Percentiles rank a stretch among this genome's conserved stretches.
These are phyloP conservation scores for Rhagoletis pomonella DNA, from an alignment of 1,140 invertebrate genomes.

Conservation along the genomic window DNA sequence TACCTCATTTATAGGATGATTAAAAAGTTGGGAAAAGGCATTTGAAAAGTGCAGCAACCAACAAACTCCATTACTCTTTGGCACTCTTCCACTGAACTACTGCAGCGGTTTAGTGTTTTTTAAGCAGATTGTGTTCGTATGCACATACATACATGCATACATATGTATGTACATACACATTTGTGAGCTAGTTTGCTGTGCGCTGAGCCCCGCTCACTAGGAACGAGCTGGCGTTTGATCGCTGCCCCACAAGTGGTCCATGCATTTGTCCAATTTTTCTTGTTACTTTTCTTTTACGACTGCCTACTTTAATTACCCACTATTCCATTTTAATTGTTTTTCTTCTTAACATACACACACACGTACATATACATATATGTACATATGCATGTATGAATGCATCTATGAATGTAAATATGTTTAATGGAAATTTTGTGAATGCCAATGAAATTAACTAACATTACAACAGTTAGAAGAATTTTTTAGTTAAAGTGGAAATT, in stretches of 20 bases:
- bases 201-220: neutral
- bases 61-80: neutral
- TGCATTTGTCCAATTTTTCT: neutral
- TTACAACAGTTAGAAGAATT: too few relatives aligned
- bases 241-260: neutral
- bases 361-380: too few relatives aligned
- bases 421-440: too few relatives aligned
- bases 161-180: neutral
- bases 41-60: slow-evolving; percentile 15
- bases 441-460: too few relatives aligned
- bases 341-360: neutral
- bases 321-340: slow-evolving; percentile 11
- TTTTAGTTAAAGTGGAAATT: too few relatives aligned
- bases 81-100: neutral
- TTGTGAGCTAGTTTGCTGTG: neutral
- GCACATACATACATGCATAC: neutral
- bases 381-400: too few relatives aligned
- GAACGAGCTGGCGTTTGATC: neutral
- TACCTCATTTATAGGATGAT: neutral
- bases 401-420: too few relatives aligned
- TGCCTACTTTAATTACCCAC: slow-evolving; percentile 9
- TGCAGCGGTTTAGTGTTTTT: neutral
- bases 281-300: neutral
- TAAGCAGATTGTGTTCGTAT: too few relatives aligned
- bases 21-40: neutral